Evolutionary conservation across 2,888 invertebrate species (phyloP).

Genomic region (Trachelus stipa): DNA sequence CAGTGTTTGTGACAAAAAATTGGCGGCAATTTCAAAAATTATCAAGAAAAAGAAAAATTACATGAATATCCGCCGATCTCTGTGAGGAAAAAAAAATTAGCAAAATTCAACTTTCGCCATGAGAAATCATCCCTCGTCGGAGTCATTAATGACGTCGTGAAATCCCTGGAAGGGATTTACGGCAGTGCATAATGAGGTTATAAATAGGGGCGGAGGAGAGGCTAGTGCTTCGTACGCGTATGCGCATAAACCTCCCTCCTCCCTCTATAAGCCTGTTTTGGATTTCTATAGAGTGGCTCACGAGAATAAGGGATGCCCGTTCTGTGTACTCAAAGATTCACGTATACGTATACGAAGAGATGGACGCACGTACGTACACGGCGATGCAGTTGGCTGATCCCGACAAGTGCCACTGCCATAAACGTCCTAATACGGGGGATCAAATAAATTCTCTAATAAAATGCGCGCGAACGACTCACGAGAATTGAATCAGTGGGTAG

Average conservation of each 20-base stretch:
- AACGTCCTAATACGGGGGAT: conserved; percentile 31
- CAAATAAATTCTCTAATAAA: conserved; percentile 63
- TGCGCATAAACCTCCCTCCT: neutral
- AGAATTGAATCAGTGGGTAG: neutral
- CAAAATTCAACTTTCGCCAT: neutral
- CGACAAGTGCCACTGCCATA: neutral
- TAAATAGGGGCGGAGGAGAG: conserved; percentile 20
- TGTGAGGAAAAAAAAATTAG: neutral
- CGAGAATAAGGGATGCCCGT: neutral
- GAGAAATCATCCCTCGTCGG: neutral
- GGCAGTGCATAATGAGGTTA: conserved; percentile 6
- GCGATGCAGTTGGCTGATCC: neutral
- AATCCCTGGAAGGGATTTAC: neutral
- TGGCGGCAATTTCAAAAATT: neutral
- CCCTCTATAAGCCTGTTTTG: neutral
- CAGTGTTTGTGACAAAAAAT: neutral
- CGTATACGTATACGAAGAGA: neutral
- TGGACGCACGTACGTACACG: neutral
- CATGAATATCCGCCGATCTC: neutral
- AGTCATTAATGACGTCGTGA: neutral
- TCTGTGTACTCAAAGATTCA: neutral
- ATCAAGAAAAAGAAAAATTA: neutral
- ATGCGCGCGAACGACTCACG: conserved; percentile 44
- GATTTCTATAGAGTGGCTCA: neutral
- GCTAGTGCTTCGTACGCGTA: conserved; percentile 10